Evolutionary conservation across 2,797 vertebrate species (phyloP).

Genomic region (Luscinia megarhynchos): DNA sequence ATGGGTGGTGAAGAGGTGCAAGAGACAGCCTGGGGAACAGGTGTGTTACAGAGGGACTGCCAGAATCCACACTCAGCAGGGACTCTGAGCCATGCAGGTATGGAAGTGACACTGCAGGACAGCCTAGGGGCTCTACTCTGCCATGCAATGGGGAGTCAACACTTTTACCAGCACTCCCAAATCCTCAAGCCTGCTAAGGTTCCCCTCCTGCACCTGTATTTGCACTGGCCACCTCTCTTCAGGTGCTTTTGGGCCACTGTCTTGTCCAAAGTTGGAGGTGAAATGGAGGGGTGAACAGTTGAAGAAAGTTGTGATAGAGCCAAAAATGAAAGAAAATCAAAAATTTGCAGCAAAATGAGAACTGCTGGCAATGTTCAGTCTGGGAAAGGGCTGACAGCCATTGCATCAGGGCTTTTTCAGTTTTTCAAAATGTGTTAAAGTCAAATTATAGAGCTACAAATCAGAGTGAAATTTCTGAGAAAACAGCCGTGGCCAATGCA

Average conservation of each 20-base stretch:
- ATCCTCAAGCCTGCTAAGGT: neutral
- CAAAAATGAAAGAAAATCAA: neutral
- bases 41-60: neutral
- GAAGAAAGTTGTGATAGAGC: neutral
- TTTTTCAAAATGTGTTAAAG: neutral
- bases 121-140: neutral
- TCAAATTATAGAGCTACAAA: neutral
- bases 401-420: neutral
- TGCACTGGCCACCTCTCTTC: neutral
- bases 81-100: neutral
- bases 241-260: neutral
- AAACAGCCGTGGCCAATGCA: neutral
- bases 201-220: neutral
- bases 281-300: neutral
- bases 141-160: neutral
- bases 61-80: neutral
- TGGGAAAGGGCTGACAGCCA: neutral
- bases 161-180: neutral
- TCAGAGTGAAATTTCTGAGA: neutral
- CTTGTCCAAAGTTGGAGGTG: neutral
- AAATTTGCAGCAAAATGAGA: neutral
- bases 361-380: neutral
- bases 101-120: neutral
- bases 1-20: neutral
- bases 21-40: neutral